Conservation (phyloP, 1,140 invertebrate genomes). For the Drosophila parvula region DNA sequence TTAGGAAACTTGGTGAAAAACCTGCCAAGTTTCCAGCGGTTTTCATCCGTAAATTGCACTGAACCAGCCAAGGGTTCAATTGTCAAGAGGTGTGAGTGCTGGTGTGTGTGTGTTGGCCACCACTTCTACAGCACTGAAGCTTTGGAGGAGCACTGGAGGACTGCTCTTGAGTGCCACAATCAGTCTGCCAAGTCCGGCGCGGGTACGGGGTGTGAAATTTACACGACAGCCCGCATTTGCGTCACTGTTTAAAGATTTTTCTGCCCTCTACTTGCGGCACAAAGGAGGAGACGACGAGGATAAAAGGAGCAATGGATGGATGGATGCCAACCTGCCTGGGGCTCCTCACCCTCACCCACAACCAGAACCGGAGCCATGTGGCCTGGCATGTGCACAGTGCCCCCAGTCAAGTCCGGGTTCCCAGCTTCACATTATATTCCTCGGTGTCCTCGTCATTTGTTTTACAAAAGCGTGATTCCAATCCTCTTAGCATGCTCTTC, state of each 20-base stretch:
- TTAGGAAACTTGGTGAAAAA: constrained; percentile 15
- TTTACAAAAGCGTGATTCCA: constrained; percentile 27
- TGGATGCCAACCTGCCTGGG: constrained; percentile 21
- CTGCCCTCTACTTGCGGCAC: background rate
- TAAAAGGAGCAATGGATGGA: constrained; percentile 14
- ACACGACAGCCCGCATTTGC: constrained; percentile 56
- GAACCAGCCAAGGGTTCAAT: background rate
- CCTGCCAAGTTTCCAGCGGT: constrained; percentile 49
- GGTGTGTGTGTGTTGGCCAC: constrained; percentile 3
- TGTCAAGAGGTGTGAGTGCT: background rate
- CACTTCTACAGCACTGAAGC: constrained; percentile 1
- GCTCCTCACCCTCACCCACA: background rate
- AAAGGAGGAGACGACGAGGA: constrained; percentile 10
- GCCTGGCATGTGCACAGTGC: constrained; percentile 33
- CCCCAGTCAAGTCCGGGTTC: constrained; percentile 2
- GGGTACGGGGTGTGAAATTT: constrained; percentile 44
- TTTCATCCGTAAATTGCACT: constrained; percentile 52
- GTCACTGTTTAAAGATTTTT: constrained; percentile 68
- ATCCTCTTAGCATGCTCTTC: constrained; percentile 26
- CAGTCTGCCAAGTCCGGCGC: constrained; percentile 49
- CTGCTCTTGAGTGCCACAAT: constrained; percentile 60
- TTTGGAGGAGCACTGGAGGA: constrained; percentile 8
- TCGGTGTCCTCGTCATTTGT: constrained; percentile 23
- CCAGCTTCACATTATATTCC: background rate
- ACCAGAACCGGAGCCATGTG: constrained; percentile 26